Evolutionary conservation across 2,888 invertebrate genomes (phyloP).

Genomic region (Flexamia atlantica): DNA sequence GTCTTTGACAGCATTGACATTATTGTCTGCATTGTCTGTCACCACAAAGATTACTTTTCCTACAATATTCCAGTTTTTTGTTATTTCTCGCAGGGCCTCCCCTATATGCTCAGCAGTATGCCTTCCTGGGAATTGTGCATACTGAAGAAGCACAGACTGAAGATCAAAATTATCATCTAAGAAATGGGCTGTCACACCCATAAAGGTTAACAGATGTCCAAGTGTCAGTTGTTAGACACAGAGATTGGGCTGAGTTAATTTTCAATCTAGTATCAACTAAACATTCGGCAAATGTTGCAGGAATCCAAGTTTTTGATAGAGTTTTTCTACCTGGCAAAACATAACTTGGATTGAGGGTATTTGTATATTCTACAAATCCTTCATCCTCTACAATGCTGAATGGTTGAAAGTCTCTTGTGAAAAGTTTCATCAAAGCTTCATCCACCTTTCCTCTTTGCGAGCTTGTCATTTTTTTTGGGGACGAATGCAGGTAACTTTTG

Average conservation of each 20-base stretch:
- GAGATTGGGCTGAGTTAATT: conserved; percentile 41
- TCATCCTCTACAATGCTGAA: conserved; percentile 71
- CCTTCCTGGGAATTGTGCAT: conserved; percentile 65
- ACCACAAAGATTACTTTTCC: conserved; percentile 69
- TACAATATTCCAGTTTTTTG: conserved; percentile 64
- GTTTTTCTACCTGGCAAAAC: conserved; percentile 69
- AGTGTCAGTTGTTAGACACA: conserved; percentile 70
- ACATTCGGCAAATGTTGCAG: conserved; percentile 67
- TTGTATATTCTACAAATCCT: conserved; percentile 71
- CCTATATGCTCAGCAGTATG: conserved; percentile 67
- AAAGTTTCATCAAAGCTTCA: conserved; percentile 69
- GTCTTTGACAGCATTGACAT: conserved; percentile 68
- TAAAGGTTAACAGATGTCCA: conserved; percentile 71
- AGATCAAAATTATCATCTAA: conserved; percentile 66
- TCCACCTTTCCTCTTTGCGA: conserved; percentile 68
- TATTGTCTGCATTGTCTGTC: conserved; percentile 69
- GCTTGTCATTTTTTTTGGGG: conserved; percentile 64
- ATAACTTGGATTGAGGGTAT: conserved; percentile 70
- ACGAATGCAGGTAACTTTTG: conserved; percentile 30
- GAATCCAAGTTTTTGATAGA: conserved; percentile 69
- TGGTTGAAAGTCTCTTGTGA: conserved; percentile 71
- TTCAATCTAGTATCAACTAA: conserved; percentile 59
- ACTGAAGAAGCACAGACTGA: conserved; percentile 68
- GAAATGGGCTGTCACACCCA: conserved; percentile 71
- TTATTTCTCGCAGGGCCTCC: conserved; percentile 40